Evolutionary conservation across 2,888 invertebrate species (phyloP), one percentile per base, ranked within the genome.

Genomic region (Acrobasis repandana): DNA sequence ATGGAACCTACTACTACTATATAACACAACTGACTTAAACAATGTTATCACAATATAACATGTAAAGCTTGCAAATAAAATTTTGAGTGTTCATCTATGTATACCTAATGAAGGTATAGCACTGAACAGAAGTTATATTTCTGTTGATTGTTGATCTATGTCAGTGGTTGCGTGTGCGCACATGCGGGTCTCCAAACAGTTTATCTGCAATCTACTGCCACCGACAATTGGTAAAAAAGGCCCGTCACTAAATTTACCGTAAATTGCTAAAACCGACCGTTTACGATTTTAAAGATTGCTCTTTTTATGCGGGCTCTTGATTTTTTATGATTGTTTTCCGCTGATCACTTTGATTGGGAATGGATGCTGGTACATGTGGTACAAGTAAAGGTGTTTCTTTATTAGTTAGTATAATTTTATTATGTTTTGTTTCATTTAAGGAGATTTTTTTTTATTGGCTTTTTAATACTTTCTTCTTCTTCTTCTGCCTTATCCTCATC

Each of bases 191-290:
- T 79, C 74, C 74, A 74, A 68, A 70, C 77, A 73, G 71, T 80
- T 85, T 88, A 89, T 90, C 89, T 75, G 67, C 71, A 82, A 86
- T 88, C 88, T 85, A 62, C 72, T 77, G 80, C 79, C 80, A 75
- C 83, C 76, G 79, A 80, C 88, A 90, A 90, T 90, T 90, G 90
- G 85, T 89, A 89, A 90, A 88, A 89, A 88, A 82, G 79, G 67
- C 83, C 82, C 79, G 78, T 68, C 82, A 83, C 75, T 83, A 85
- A 87, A 87, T 83, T 83, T 77, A 83, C 76, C 79, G 83, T 88
- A 88, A 90, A 90, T 90, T 90, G 88, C 88, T 87, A 88, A 90
- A 90, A 88, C 86, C 77, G 82, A 86, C 85, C 66, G 76, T 88
- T 85, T 83, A 89, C 86, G 88, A 89, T 87, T 86, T 83, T 72